Evolutionary conservation across 2,113 vertebrate genomes (phyloP), one percentile per base, ranked within the genome.

Genomic region (Todiramphus chloris): DNA sequence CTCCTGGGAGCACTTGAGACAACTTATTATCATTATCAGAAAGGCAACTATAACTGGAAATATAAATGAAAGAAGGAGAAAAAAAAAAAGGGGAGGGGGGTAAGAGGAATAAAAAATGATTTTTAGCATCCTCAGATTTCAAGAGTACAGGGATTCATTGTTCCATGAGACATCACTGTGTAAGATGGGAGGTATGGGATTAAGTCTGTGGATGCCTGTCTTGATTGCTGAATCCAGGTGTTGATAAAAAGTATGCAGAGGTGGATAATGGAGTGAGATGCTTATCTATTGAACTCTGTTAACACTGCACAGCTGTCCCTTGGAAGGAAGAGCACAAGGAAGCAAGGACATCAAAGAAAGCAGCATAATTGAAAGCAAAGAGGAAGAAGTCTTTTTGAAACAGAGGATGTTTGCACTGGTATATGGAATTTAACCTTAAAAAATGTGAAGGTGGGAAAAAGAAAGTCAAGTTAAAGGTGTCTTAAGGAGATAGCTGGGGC

Each of bases 371-470:
- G 51, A 91, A 5, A 81, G 30, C 17, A 84, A 90, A 75, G 75
- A 87, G 33, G 31, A 50, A 28, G 16, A 48, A 81, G 14, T 44
- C 56, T 83, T 88, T 70, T 68, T 64, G 85, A 93, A 82, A 66
- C 16, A 37, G 30, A 59, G 19, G 27, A 53, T 70, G 18, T 89
- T 92, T 90, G 46, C 10, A 19, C 19, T 37, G 21, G 21, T 77
- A 11, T 59, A 28, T 33, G 72, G 56, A 94, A 90, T 93, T 87
- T 78, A 83, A 78, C 73, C 64, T 68, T 60, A 80, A 96, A 93
- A 90, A 83, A 76, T 31, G 23, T 48, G 30, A 92, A 79, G 64
- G 39, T 72, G 18, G 33, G n/a, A 48, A 50, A 93, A 92, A 84
- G 46, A 75, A 84, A 85, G 24, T 73, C 62, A 69, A 43, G 48